Evolutionary conservation across 2,888 invertebrate species (phyloP), one percentile per base, ranked within the genome.

Genomic region (Pterostichus madidus): DNA sequence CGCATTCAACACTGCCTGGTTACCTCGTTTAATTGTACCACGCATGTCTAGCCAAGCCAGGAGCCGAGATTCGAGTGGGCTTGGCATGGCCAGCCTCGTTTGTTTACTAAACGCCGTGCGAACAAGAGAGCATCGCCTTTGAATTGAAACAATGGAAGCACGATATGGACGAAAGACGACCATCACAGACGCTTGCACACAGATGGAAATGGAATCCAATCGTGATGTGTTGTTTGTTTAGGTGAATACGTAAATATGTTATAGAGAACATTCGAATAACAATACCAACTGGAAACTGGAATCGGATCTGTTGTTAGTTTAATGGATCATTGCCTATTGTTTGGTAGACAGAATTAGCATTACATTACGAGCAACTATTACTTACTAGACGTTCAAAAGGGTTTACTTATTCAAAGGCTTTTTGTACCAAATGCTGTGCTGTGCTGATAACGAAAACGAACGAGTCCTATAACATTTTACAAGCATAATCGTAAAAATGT

Each of bases 271-370:
- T 35, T 39, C 64, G 64, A 71, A 68, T 68, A 71, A 71, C 68
- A 71, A 71, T 71, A 71, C 68, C 68, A 71, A 44, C 39, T 71
- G 68, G 68, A 71, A 71, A 71, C 15, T 71, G 44, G 44, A 71
- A 71, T 71, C 68, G 68, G 68, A 71, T 71, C 17, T 71, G 68
- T 71, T 5, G 68, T 71, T 71, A 71, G 68, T 71, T 71, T 39
- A 71, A 71, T 71, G 68, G 17, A 71, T 71, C 68, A 44, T 44
- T 71, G 13, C 15, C 68, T 71, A 71, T 44, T 71, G 68, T 44
- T 15, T 44, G 15, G 56, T 39, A 17, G 56, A 56, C 56, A 5
- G 13, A 56, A 56, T 56, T 56, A 56, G 17, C 68, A 71, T 71
- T 17, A 71, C 39, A 44, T 71, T 71, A 71, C 17, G 17, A 56